Conservation (phyloP, 2,888 invertebrate genomes). For the Drosophila aldrichi region DNA sequence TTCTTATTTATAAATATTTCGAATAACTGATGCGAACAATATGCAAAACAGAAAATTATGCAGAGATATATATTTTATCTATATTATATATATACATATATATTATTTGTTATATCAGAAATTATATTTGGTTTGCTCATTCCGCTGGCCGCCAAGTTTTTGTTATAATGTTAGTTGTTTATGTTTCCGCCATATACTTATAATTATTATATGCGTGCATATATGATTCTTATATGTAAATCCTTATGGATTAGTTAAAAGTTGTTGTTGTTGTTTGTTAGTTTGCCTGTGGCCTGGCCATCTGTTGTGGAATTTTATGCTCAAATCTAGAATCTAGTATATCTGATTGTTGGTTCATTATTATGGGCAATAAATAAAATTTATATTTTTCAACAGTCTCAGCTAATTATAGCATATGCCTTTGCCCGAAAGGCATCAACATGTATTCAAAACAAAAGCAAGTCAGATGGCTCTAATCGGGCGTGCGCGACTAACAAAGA, state of each 20-base stretch:
- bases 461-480: not conserved
- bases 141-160: conserved; percentile 9
- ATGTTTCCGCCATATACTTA: conserved; percentile 42
- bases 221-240: conserved; percentile 25
- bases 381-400: conserved; percentile 19
- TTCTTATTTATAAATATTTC: conserved; percentile 20
- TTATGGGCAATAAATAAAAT: conserved; percentile 38
- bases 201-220: conserved; percentile 21
- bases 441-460: not conserved
- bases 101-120: conserved; percentile 8
- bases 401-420: conserved; percentile 27
- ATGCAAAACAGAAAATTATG: not conserved
- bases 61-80: not conserved
- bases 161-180: conserved; percentile 41
- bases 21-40: conserved; percentile 42
- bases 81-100: not conserved
- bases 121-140: conserved; percentile 18
- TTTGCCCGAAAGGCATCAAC: not conserved
- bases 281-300: conserved; percentile 15
- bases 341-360: conserved; percentile 36
- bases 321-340: conserved; percentile 5
- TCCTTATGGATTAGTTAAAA: conserved; percentile 40
- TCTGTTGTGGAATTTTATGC: conserved; percentile 40
- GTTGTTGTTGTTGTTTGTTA: conserved; percentile 12
- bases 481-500: not conserved